Evolutionary conservation across 2,888 invertebrate genomes (phyloP), one percentile per base, ranked within the genome.

Genomic region (Euspilapteryx auroguttella): DNA sequence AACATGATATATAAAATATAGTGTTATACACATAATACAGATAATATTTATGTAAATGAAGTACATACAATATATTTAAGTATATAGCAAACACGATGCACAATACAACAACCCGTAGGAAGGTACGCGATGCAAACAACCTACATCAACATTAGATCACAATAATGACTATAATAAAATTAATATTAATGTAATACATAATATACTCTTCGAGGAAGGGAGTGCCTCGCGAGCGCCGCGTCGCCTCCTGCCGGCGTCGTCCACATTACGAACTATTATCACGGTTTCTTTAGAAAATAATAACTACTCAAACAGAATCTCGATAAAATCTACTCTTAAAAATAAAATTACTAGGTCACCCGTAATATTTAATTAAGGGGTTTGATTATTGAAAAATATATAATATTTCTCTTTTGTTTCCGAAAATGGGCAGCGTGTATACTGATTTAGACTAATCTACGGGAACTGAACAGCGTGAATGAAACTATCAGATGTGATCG

Each of bases 241-340:
- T 45, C 59, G 47, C 51, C 47, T 62, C 56, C 56, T 44, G 63
- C 51, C 52, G 12, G 39, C 59, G 53, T 38, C 45, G 65, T 57
- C 47, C 52, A 63, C 69, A 66, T 75, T 71, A 55, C 54, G 49
- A 68, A 61, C 77, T 76, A 77, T 65, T 77, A 77, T 77, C 77
- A 77, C 77, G 64, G 71, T 69, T 71, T 42, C 51, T 65, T 55
- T 56, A 54, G 56, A 61, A 59, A 65, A 61, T 53, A 56, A 45
- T 53, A 54, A 58, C 56, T 54, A 65, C 54, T 64, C 50, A 57
- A 53, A 56, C 54, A 53, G 56, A 58, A 59, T 56, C 54, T 56
- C 53, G 49, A 63, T 59, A 64, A 62, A 63, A 59, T 62, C 63
- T 66, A 65, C 62, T 56, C 59, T 68, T 69, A 75, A 75, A 62